Evolutionary conservation across 2,113 vertebrate species (phyloP), one percentile per base, ranked within the genome.

Genomic region (Alaudala cheleensis): DNA sequence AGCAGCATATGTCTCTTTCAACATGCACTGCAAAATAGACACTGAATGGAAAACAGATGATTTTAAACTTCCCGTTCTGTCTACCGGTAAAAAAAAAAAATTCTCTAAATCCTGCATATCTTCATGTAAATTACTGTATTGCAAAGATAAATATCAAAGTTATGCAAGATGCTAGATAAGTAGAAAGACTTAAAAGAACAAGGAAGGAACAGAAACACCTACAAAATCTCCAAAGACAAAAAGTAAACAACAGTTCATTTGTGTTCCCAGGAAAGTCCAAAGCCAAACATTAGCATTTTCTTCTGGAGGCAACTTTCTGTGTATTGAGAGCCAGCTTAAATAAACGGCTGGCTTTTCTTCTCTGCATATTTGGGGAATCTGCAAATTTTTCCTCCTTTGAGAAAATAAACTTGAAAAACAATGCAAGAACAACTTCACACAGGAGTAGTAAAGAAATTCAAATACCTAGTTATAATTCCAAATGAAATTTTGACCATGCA

Each of bases 271-370:
- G 88, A 83, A 96, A 95, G 79, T 66, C 88, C 88, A 60, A 96
- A 96, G 64, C 61, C 56, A 95, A 92, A 92, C 71, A 88, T 94
- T 90, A 90, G 57, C 93, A 94, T 95, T 96, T 96, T 86, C 49
- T 86, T 94, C 92, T 69, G 72, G 72, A 96, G 90, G 77, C 80
- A 94, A 67, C 28, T 93, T 95, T 86, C 49, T 88, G 60, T 28
- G 49, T 88, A 81, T 53, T 90, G 76, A 94, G 45, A 96, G 26
- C 44, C 74, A 78, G 80, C 37, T 90, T 78, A 90, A 94, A 94
- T 67, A 95, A 95, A 94, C 0, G 4, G 40, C 37, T 86, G 79
- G 28, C 47, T 95, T 85, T 93, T 90, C 71, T 88, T 95, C 81
- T 93, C 80, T 53, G 72, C 90, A 29, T 90, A 90, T 88, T 28